phyloP scores from a whole-genome alignment of 2,797 vertebrate genomes.

The Silurus lanzhouensis region DNA sequence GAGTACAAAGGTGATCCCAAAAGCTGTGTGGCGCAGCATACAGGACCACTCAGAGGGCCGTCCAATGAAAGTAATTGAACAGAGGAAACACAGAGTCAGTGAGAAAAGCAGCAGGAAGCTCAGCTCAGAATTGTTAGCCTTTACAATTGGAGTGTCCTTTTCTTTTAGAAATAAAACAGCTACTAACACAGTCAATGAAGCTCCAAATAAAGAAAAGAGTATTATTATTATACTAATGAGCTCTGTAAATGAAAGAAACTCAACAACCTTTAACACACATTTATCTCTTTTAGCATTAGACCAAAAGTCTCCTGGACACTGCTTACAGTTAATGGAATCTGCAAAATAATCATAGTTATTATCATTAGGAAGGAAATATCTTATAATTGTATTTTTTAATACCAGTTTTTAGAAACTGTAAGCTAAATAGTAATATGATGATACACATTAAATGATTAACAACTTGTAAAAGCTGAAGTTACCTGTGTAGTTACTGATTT shows the following conservation, averaged over 20 bases:
- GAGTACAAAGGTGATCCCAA: too few species aligned
- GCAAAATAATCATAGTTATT: conserved; percentile 53
- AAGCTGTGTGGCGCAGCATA: conserved; percentile 66
- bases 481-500: conserved; percentile 76
- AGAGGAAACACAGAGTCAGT: too few species aligned
- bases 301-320: conserved; percentile 73
- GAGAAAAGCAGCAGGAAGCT: too few species aligned
- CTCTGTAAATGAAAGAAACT: conserved; percentile 70
- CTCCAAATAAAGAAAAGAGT: conserved; percentile 70
- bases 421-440: conserved; percentile 50
- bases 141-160: conserved; percentile 69
- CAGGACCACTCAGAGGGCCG: conserved; percentile 70
- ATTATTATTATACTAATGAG: conserved; percentile 53
- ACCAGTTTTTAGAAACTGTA: conserved; percentile 35
- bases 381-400: too few species aligned
- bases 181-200: conserved; percentile 61
- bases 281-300: conserved; percentile 70
- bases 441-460: conserved; percentile 56
- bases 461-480: conserved; percentile 42
- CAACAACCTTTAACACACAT: conserved; percentile 69
- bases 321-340: conserved; percentile 75
- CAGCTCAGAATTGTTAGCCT: conserved; percentile 61
- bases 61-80: too few species aligned
- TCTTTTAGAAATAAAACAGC: conserved; percentile 64
- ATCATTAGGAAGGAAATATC: conserved; percentile 30